phyloP scores from a whole-genome alignment of 2,113 vertebrate genomes.

The Bombycilla garrulus region DNA sequence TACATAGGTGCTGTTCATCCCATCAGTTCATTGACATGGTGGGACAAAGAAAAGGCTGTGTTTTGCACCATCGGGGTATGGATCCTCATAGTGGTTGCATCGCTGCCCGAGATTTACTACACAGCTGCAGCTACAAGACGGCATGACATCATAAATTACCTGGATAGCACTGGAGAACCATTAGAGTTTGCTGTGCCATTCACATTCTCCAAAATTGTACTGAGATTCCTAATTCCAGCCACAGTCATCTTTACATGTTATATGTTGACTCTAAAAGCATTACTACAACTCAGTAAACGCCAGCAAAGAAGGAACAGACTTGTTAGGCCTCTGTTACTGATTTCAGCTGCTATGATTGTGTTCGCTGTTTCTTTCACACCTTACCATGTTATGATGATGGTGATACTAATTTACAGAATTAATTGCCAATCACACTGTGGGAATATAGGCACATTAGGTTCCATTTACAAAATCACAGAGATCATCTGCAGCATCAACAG shows the following conservation, averaged over 20 bases:
- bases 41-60: conserved; percentile 72
- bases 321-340: conserved; percentile 71
- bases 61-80: conserved; percentile 67
- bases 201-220: conserved; percentile 51
- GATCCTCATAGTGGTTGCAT: conserved; percentile 59
- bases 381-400: conserved; percentile 76
- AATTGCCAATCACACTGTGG: conserved; percentile 36
- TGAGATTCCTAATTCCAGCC: conserved; percentile 76
- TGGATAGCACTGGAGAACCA: conserved; percentile 50
- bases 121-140: conserved; percentile 9
- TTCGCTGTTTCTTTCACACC: conserved; percentile 78
- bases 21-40: conserved; percentile 77
- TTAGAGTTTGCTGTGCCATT: conserved; percentile 53
- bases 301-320: conserved; percentile 28
- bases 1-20: conserved; percentile 77
- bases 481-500: conserved; percentile 76
- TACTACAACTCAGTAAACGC: conserved; percentile 50
- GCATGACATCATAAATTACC: background rate
- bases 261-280: conserved; percentile 60
- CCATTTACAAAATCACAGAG: conserved; percentile 73
- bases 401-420: conserved; percentile 67
- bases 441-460: conserved; percentile 49
- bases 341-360: conserved; percentile 72
- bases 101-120: conserved; percentile 69
- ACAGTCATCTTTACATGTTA: conserved; percentile 72